Conservation (phyloP, 2,797 vertebrate species). For the Margarornis squamiger region DNA sequence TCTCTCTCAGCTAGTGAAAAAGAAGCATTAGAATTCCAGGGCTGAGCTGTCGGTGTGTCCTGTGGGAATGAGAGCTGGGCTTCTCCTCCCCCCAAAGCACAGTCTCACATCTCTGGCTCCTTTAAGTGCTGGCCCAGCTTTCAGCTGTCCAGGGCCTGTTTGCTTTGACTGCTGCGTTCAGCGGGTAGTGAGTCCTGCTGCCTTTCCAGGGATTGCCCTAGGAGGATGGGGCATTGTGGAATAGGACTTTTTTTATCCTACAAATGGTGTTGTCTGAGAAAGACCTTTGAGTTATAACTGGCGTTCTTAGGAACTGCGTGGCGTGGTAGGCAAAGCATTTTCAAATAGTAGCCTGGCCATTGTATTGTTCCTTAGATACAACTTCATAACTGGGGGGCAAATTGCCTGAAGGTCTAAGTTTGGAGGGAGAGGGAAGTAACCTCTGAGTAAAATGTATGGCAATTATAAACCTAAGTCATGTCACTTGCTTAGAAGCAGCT, state of each 20-base stretch:
- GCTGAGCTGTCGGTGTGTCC: neutral
- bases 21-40: constrained; percentile 33
- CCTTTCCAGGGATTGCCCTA: neutral
- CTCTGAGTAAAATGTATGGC: neutral
- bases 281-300: neutral
- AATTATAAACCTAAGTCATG: neutral
- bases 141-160: neutral
- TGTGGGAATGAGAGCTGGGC: neutral
- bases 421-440: neutral
- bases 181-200: neutral
- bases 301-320: neutral
- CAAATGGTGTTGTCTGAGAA: neutral
- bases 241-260: neutral
- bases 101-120: constrained; percentile 16
- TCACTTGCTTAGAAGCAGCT: neutral
- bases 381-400: neutral
- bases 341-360: neutral
- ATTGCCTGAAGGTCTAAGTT: neutral
- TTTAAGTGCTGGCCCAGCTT: neutral
- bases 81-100: constrained; percentile 16
- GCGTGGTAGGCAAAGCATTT: neutral
- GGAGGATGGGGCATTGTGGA: neutral
- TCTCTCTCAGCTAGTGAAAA: neutral
- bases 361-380: neutral
- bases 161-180: neutral